Evolutionary conservation across 2,113 vertebrate species (phyloP).

Genomic region (Corapipo altera): DNA sequence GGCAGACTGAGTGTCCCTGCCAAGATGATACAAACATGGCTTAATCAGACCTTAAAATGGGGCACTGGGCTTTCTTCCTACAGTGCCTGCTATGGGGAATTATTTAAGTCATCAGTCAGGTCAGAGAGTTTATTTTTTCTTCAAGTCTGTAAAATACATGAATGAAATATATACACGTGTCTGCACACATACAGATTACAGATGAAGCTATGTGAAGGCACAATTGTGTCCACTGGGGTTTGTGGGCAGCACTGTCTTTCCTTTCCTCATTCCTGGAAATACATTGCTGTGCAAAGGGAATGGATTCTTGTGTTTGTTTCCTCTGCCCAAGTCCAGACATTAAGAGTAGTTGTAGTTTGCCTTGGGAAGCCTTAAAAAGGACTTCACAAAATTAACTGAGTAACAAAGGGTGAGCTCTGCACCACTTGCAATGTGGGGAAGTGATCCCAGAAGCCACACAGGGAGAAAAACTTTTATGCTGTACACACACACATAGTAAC

Average conservation of each 20-base stretch:
- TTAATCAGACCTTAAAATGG: background rate
- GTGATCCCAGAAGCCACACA: rapidly evolving
- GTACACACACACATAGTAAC: background rate
- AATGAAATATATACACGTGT: background rate
- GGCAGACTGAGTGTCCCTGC: rapidly evolving
- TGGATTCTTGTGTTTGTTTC: background rate
- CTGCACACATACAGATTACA: background rate
- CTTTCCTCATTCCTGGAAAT: background rate
- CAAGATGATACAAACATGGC: background rate
- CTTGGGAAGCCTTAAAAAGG: background rate
- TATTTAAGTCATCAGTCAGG: background rate
- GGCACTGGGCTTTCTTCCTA: background rate
- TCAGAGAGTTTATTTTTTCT: background rate
- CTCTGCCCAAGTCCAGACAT: background rate
- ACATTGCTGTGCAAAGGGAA: background rate
- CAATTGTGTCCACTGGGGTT: rapidly evolving
- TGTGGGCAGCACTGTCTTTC: background rate
- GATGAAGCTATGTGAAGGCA: background rate
- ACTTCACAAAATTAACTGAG: background rate
- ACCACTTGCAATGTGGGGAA: background rate
- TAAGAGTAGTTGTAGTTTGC: background rate
- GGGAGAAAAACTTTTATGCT: background rate
- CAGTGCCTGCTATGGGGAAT: background rate
- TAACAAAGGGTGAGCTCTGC: background rate
- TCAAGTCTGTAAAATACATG: background rate